phyloP scores from a whole-genome alignment of 2,113 vertebrate genomes.

The Talpa occidentalis region DNA sequence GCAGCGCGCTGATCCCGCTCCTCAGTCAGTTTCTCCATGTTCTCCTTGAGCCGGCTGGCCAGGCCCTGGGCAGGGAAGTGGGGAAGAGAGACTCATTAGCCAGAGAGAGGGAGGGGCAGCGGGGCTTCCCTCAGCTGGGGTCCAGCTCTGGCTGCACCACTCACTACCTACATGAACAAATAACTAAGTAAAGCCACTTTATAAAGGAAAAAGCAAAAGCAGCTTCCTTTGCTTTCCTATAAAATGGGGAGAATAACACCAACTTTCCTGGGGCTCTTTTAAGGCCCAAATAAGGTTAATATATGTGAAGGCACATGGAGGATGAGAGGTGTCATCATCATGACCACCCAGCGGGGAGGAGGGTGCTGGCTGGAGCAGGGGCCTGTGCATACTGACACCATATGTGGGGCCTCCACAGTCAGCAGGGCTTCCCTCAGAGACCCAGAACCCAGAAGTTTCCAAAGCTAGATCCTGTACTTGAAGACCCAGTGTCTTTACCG shows the following conservation, averaged over 20 bases:
- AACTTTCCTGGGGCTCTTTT: background rate
- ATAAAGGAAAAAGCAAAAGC: background rate
- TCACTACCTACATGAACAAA: background rate
- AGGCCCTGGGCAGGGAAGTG: constrained; percentile 86
- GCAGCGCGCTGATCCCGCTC: constrained; percentile 94
- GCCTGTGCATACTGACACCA: background rate
- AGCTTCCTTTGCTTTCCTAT: background rate
- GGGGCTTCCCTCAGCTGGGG: background rate
- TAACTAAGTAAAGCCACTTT: background rate
- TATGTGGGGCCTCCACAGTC: rapidly evolving
- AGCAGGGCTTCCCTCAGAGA: background rate
- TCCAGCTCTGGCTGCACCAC: background rate
- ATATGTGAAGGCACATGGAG: background rate
- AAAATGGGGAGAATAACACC: background rate
- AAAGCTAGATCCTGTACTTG: background rate
- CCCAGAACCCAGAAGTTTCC: background rate
- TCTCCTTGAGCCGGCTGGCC: constrained; percentile 95
- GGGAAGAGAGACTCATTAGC: background rate
- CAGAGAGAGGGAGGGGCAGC: background rate
- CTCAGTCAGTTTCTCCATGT: constrained; percentile 96
- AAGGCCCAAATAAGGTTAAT: background rate
- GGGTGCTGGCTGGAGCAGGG: background rate
- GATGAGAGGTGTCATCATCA: background rate
- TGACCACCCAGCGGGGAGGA: background rate
- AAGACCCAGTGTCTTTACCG: background rate